Percentiles rank a stretch among this genome's conserved stretches.
These are phyloP conservation scores for Sebastes matsubarae DNA, from an alignment of 2,797 vertebrate genomes.

Conservation along the genomic window DNA sequence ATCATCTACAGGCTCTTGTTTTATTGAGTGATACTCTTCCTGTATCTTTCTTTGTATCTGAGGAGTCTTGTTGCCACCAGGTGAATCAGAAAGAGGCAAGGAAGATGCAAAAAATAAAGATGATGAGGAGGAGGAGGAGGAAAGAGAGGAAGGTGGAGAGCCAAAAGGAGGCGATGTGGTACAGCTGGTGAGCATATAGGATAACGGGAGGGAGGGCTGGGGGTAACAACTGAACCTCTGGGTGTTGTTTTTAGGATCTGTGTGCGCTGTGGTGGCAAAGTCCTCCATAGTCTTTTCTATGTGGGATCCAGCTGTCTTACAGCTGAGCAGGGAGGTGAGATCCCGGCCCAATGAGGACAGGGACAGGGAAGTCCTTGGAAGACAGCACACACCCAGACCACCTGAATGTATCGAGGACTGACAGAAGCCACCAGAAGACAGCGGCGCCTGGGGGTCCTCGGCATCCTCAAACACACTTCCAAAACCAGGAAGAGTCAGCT, in stretches of 20 bases:
- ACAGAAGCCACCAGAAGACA: constrained; percentile 80
- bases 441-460: constrained; percentile 78
- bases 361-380: constrained; percentile 66
- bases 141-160: constrained; percentile 76
- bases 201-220: constrained; percentile 53
- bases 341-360: constrained; percentile 81
- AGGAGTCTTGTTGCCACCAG: constrained; percentile 36
- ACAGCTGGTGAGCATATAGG: constrained; percentile 70
- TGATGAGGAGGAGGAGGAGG: constrained; percentile 75
- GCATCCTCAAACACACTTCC: constrained; percentile 86
- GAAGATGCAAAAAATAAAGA: constrained; percentile 57
- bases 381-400: constrained; percentile 83
- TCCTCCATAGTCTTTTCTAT: constrained; percentile 81
- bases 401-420: constrained; percentile 79
- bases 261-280: constrained; percentile 72
- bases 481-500: constrained; percentile 85
- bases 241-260: constrained; percentile 51
- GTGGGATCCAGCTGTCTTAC: constrained; percentile 84
- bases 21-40: constrained; percentile 80
- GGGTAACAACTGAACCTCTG: constrained; percentile 58
- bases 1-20: constrained; percentile 90
- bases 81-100: constrained; percentile 37
- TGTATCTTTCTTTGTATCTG: constrained; percentile 75
- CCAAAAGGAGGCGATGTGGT: constrained; percentile 66
- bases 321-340: constrained; percentile 85